Evolutionary conservation across 37 sponge, comb jelly and placozoan genomes (phyloP), one percentile per base, ranked within the genome.

Genomic region (Spongilla lacustris): DNA sequence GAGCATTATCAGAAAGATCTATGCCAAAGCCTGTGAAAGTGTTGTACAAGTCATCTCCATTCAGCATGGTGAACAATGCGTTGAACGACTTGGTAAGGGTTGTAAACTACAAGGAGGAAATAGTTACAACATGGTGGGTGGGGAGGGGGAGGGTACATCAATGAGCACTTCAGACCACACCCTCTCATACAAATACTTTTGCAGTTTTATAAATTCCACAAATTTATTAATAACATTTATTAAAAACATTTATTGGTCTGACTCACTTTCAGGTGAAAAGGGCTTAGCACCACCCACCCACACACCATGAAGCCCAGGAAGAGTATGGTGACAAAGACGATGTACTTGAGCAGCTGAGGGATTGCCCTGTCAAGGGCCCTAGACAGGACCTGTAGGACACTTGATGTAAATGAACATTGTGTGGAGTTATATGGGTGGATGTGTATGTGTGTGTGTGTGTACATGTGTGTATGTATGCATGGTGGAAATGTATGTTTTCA

Each of bases 11-110:
- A 12, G 72, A 50, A 2, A 32, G 38, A 10, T 73, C 74, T n/a
- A n/a, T n/a, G n/a, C n/a, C n/a, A 0, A 88, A 36, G 49, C 5
- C 2, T 27, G 19, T 81, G 67, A 66, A 85, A 0, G 81, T 81
- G 58, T 36, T 69, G 78, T 80, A 85, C 23, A 90, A 81, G 68
- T 84, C 85, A 76, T 90, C 91, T 77, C 91, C 91, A 76, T 90
- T 90, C 50, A 90, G 50, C 14, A 90, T 73, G 41, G 81, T 27
- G 50, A 90, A 90, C 35, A 90, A 72, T 2, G 70, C 77, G 68
- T 90, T 86, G 75, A 81, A 29, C 3, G 82, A 31, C 5, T 69
- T 50, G n/a, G 50, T 46, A 26, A 85, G 76, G 30, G 29, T 34
- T 4, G 33, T 38, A 32, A 90, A 90, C 82, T 86, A 38, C 5